Conservation (phyloP, 2,113 vertebrate genomes). For the Aspidoscelis tigris region DNA sequence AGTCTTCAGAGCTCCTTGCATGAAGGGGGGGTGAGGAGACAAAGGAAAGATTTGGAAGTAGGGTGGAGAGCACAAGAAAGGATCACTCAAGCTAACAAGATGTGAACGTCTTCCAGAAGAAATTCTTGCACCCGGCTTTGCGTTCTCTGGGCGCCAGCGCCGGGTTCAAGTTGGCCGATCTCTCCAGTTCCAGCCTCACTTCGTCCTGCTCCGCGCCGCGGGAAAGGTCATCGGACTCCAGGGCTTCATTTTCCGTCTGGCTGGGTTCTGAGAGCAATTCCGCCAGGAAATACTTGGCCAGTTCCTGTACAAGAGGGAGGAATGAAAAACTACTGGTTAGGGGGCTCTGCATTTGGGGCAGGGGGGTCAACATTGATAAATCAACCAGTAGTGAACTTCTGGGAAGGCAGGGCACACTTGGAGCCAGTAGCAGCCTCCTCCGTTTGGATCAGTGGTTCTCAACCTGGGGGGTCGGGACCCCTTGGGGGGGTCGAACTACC, state of each 20-base stretch:
- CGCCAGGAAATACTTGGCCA: slow-evolving; percentile 88
- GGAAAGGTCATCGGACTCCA: slow-evolving; percentile 86
- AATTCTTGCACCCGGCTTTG: slow-evolving; percentile 99
- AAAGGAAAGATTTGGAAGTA: slow-evolving; percentile 21
- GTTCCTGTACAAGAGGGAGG: slow-evolving; percentile 76
- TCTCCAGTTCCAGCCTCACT: slow-evolving; percentile 87
- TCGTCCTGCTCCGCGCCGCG: slow-evolving; percentile 85
- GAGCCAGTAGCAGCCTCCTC: too few species aligned
- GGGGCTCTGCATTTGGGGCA: too few species aligned
- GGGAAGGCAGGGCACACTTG: too few species aligned
- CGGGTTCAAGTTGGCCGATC: slow-evolving; percentile 84
- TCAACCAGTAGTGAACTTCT: too few species aligned
- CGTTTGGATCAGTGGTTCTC: too few species aligned
- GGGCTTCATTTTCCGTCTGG: slow-evolving; percentile 91
- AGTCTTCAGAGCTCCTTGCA: slow-evolving; percentile 73
- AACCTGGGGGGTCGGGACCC: too few species aligned
- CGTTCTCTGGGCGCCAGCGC: slow-evolving; percentile 91
- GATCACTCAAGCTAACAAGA: slow-evolving; percentile 85
- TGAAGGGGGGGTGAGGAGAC: slow-evolving; percentile 56
- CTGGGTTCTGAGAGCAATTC: slow-evolving; percentile 91
- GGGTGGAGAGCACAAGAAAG: slow-evolving; percentile 34
- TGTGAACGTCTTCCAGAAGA: slow-evolving; percentile 99
- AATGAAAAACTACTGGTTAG: not conserved
- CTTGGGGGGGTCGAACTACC: too few species aligned
- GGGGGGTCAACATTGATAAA: too few species aligned